phyloP scores from a whole-genome alignment of 2,888 invertebrate genomes.

The Drosophila phalerata region DNA sequence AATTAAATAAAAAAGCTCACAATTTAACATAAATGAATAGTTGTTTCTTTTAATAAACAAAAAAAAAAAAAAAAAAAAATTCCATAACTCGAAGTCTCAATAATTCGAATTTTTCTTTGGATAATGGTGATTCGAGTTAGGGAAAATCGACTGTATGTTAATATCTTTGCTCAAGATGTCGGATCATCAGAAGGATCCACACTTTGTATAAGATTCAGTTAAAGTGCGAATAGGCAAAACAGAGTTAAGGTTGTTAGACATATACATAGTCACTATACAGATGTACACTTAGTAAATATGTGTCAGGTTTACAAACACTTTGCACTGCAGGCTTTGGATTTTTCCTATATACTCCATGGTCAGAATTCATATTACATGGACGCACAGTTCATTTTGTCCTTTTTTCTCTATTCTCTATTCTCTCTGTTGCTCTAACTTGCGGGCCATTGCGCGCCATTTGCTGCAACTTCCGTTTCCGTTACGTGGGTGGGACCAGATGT shows the following conservation, averaged over 20 bases:
- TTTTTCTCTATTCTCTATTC: neutral
- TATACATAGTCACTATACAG: slow-evolving; percentile 43
- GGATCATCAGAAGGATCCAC: too few species aligned
- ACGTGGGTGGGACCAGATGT: slow-evolving; percentile 41
- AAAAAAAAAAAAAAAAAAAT: too few species aligned
- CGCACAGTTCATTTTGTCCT: slow-evolving; percentile 13
- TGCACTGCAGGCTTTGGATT: slow-evolving; percentile 63
- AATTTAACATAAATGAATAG: too few species aligned
- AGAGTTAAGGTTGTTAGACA: slow-evolving; percentile 36
- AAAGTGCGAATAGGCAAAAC: slow-evolving; percentile 3
- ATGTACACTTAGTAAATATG: slow-evolving; percentile 69
- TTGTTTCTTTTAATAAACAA: too few species aligned
- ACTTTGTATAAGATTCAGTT: slow-evolving; percentile 10
- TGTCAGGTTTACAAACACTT: slow-evolving; percentile 68
- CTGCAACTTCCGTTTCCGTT: slow-evolving; percentile 78
- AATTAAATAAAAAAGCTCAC: too few species aligned
- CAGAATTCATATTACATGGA: slow-evolving; percentile 66
- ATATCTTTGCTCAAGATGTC: too few species aligned
- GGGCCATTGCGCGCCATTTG: slow-evolving; percentile 66
- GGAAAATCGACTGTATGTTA: too few species aligned
- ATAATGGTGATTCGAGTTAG: too few species aligned
- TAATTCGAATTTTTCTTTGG: too few species aligned
- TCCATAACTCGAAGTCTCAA: too few species aligned
- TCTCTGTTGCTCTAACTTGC: slow-evolving; percentile 15
- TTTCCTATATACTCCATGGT: slow-evolving; percentile 56